These are phyloP conservation scores for Anoncus sp. DNA, from an alignment of 2,888 invertebrate species.

Conservation along the genomic window DNA sequence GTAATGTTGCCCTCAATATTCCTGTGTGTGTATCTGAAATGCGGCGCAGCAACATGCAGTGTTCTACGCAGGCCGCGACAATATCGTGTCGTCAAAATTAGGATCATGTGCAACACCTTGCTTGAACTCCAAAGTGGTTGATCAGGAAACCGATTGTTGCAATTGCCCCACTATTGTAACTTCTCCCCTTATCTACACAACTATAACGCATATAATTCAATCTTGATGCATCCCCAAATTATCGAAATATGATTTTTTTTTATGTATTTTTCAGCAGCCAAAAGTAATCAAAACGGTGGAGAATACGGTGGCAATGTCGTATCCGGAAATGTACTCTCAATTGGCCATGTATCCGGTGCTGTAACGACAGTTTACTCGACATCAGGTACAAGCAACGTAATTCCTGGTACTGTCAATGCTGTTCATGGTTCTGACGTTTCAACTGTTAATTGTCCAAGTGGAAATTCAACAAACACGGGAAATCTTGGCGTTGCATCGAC, in stretches of 20 bases:
- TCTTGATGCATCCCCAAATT: too few relatives aligned
- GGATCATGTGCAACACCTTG: too few relatives aligned
- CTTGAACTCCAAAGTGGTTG: too few relatives aligned
- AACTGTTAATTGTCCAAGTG: conserved; percentile 56
- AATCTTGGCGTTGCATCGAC: conserved; percentile 71
- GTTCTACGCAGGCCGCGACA: too few relatives aligned
- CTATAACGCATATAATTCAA: too few relatives aligned
- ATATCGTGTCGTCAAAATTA: too few relatives aligned
- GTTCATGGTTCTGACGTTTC: conserved; percentile 67
- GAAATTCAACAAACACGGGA: conserved; percentile 54
- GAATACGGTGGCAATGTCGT: conserved; percentile 75
- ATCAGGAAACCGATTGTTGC: too few relatives aligned
- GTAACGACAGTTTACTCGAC: conserved; percentile 57
- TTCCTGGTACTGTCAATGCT: conserved; percentile 56
- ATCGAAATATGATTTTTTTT: conserved; percentile 2
- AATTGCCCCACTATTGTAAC: too few relatives aligned
- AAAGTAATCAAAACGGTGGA: conserved; percentile 73
- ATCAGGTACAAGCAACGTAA: conserved; percentile 48
- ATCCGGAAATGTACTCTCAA: conserved; percentile 63
- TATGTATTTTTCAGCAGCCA: conserved; percentile 78
- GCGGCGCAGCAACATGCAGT: too few relatives aligned
- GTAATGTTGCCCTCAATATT: too few relatives aligned
- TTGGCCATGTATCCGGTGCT: conserved; percentile 46
- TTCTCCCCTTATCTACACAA: too few relatives aligned
- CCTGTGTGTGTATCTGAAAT: too few relatives aligned